phyloP scores from a whole-genome alignment of 2,113 vertebrate species.

The Phyllopteryx taeniolatus region DNA sequence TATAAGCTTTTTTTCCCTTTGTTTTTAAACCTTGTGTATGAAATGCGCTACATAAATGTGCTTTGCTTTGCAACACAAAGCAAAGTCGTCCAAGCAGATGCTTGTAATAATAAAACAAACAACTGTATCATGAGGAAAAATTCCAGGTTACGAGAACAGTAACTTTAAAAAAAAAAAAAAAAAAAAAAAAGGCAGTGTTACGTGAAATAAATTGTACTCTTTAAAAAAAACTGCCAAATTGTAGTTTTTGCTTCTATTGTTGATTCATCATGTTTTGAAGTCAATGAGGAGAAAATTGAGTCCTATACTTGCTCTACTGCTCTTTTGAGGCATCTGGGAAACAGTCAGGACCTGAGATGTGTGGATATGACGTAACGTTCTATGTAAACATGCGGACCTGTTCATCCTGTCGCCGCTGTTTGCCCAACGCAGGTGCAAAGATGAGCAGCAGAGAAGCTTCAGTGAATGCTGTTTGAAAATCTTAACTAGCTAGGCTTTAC shows the following conservation, averaged over 20 bases:
- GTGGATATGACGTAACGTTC: conserved; percentile 1
- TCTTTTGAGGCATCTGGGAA: neutral
- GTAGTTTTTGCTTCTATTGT: neutral
- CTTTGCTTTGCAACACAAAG: too few species aligned
- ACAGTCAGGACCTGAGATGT: neutral
- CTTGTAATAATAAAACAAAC: too few species aligned
- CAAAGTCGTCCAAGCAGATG: too few species aligned
- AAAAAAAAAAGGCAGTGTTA: too few species aligned
- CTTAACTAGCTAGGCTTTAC: too few species aligned
- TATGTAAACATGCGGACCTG: conserved; percentile 18
- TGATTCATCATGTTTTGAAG: neutral
- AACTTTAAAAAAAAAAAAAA: too few species aligned
- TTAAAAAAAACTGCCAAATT: too few species aligned
- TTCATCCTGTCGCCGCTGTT: conserved; percentile 7
- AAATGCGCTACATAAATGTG: too few species aligned
- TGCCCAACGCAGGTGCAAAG: neutral
- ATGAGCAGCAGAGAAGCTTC: conserved; percentile 2
- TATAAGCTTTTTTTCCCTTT: too few species aligned
- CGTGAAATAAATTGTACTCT: neutral
- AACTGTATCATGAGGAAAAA: too few species aligned
- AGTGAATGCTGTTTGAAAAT: neutral
- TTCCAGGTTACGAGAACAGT: too few species aligned
- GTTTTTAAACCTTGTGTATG: too few species aligned
- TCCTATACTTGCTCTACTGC: neutral
- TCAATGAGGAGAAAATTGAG: neutral